phyloP scores from a whole-genome alignment of 2,113 vertebrate species.

The Malurus elegans region DNA sequence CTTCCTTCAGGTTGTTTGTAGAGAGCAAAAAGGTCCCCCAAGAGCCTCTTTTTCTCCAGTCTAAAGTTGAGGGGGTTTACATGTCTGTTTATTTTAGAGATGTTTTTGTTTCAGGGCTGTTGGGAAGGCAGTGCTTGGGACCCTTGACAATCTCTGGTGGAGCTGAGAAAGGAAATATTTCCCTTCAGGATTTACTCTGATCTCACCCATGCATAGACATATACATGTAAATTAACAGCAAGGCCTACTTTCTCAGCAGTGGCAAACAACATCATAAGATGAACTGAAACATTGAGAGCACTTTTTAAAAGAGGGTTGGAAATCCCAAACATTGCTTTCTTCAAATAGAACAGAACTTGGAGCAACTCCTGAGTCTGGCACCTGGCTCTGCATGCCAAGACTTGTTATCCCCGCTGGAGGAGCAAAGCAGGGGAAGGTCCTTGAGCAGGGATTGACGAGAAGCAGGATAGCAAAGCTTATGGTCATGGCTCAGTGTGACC shows the following conservation, averaged over 20 bases:
- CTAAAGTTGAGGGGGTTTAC: not conserved
- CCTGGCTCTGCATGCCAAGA: not conserved
- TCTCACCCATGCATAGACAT: accelerated
- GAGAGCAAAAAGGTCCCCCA: not conserved
- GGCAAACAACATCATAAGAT: not conserved
- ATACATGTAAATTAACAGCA: not conserved
- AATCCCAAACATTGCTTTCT: not conserved
- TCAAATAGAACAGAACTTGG: not conserved
- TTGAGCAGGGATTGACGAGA: not conserved
- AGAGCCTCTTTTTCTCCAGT: not conserved
- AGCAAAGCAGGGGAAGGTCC: not conserved
- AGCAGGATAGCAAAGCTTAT: not conserved
- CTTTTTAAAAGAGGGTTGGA: not conserved
- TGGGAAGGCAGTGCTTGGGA: not conserved
- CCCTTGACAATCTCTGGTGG: not conserved
- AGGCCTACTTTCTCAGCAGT: not conserved
- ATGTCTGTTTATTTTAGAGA: not conserved
- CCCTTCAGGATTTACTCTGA: not conserved
- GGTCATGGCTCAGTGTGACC: not conserved
- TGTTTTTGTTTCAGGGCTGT: not conserved
- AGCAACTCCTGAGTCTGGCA: not conserved
- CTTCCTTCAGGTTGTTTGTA: not conserved
- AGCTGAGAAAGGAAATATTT: not conserved
- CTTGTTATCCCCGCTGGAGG: not conserved
- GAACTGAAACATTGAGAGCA: not conserved